phyloP scores from a whole-genome alignment of 2,113 vertebrate species.

The Danionella cerebrum region DNA sequence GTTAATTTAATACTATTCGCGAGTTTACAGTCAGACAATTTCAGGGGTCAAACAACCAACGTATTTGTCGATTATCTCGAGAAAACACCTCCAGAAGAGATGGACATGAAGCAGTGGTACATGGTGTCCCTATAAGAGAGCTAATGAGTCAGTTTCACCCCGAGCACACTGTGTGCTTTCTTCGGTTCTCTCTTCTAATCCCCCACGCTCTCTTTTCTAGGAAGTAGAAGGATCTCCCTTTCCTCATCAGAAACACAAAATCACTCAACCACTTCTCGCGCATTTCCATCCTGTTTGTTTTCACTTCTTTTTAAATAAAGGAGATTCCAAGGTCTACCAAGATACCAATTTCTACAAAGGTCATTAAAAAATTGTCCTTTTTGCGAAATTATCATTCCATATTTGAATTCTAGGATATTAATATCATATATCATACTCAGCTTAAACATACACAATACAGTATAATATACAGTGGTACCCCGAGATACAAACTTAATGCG shows the following conservation, averaged over 20 bases:
- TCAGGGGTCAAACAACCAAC: not conserved
- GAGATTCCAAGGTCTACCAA: no score
- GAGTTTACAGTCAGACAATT: no score
- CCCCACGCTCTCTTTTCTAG: not conserved
- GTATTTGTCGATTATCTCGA: not conserved
- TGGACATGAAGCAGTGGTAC: conserved; percentile 15
- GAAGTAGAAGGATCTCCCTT: not conserved
- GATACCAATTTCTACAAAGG: no score
- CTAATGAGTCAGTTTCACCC: conserved; percentile 9
- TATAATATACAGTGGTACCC: no score
- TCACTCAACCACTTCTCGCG: not conserved
- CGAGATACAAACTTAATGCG: no score
- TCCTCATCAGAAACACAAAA: conserved; percentile 8
- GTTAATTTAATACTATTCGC: no score
- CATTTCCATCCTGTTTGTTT: not conserved
- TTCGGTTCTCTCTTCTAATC: not conserved
- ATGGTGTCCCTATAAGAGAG: conserved; percentile 8
- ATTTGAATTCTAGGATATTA: no score
- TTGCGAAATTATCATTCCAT: no score
- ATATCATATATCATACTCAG: no score
- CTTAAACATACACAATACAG: no score
- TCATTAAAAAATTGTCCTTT: no score
- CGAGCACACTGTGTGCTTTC: not conserved
- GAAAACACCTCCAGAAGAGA: not conserved
- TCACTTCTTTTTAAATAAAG: not conserved